These are phyloP conservation scores for Myioborus melanocephalus DNA, from an alignment of 2,797 vertebrate species.

Conservation along the genomic window DNA sequence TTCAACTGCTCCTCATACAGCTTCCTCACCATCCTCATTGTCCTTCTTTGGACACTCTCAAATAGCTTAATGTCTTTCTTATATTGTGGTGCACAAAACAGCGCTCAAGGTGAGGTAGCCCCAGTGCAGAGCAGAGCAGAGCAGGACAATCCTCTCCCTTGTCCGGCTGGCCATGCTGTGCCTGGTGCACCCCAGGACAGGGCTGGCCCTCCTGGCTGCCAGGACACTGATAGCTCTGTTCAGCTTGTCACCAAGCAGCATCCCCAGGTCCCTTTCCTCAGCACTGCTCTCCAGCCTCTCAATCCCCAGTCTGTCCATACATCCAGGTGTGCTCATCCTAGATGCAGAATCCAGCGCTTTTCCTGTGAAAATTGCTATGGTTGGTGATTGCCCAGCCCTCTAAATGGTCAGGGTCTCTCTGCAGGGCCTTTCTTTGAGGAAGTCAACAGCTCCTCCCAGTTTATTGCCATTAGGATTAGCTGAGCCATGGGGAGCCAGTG, in stretches of 20 bases:
- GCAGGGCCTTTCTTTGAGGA: neutral
- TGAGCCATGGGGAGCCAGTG: neutral
- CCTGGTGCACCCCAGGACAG: rapidly evolving
- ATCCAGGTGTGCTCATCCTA: neutral
- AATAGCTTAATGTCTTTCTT: rapidly evolving
- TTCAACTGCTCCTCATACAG: rapidly evolving
- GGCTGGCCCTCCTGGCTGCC: neutral
- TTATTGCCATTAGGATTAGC: neutral
- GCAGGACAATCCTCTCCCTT: neutral
- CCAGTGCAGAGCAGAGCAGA: neutral
- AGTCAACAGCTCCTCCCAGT: neutral
- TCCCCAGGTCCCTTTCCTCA: neutral
- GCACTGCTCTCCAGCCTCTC: neutral
- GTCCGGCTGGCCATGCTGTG: rapidly evolving
- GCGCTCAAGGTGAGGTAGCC: rapidly evolving
- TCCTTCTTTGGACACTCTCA: neutral
- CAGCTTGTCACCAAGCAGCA: rapidly evolving
- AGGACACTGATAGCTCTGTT: rapidly evolving
- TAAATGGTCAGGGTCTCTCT: neutral
- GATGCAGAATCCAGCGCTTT: neutral
- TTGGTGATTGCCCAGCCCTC: neutral
- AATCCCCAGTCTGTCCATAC: rapidly evolving
- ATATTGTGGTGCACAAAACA: rapidly evolving
- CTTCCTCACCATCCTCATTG: neutral
- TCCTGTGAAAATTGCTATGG: neutral